Evolutionary conservation across 1,140 invertebrate genomes (phyloP), one percentile per base, ranked within the genome.

Genomic region (Panonychus citri): DNA sequence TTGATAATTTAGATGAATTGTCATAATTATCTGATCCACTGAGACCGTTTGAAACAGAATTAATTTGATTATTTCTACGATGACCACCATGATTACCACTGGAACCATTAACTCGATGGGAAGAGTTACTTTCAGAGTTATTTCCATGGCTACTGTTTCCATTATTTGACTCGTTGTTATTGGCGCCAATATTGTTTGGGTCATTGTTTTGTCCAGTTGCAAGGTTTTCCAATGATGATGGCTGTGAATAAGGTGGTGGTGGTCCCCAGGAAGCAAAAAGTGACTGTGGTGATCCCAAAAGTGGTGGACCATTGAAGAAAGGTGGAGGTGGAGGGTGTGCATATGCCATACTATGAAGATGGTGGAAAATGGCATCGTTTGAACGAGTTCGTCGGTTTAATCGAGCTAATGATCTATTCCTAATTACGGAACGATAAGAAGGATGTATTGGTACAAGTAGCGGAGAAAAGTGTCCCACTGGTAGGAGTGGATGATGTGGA

Each of bases 191-290:
- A 62, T 54, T 69, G 61, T 57, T 12, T 21, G 17, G 21, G 68
- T 64, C 46, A 62, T 57, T 58, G 68, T 67, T 49, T 62, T 58
- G 58, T 69, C 51, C 48, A 61, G n/a, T 34, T 51, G n/a, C 57
- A 42, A 42, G 56, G 57, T 28, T 54, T 53, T 59, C 65, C 2
- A 59, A 52, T 27, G 66, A 67, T 1, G 62, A 59, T 25, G 79
- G 79, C 62, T 81, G 78, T 50, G 79, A 80, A 63, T 82, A 82
- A 0, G 80, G 80, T 3, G 80, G 79, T 15, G 80, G 80, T 15
- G 80, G 80, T 21, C 79, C 80, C 80, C 80, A 81, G 15, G 81
- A 60, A 48, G 7, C 55, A 46, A 15, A 42, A 53, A 60, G 28
- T 58, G 49, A 54, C 57, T 56, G 5, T 25, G 24, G 19, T 53